Base-by-base conservation (phyloP, 2,888 invertebrate species). In the Hyposoter didymator region DNA sequence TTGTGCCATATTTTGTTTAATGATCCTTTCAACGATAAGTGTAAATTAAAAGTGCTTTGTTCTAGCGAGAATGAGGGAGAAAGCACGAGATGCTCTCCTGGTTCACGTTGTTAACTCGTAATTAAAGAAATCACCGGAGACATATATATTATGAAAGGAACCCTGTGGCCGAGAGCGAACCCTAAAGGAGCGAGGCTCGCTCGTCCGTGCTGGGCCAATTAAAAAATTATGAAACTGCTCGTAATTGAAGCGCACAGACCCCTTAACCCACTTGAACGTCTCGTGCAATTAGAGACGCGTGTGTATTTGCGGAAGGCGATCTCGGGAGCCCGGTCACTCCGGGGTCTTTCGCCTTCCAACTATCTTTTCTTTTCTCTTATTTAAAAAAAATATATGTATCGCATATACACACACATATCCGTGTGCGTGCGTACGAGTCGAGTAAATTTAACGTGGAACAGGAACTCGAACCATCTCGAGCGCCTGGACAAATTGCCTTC, bases 161-260 rank as follows among this genome's bases (percentile, higher is more conserved):
- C 64, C 74, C 45, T 59, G 49, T n/a, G 78, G 22, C 75, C 52
- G 64, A 70, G 72, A 45, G 66, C n/a, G n/a, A 67, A 28, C 76
- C 72, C 66, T 59, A 49, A 67, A 79, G 55, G 49, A 67, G 45
- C 72, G 43, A 75, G 35, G 79, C 17, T 62, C 22, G 52, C 79
- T 66, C 52, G 70, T 64, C 55, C 22, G 39, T 64, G 59, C 59
- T 59, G 66, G 69, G 82, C 82, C 84, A 88, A 88, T 89, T 88
- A 88, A 88, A 88, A 88, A 88, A 89, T 89, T 88, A 88, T 88
- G 87, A 88, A 89, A 88, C 87, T 85, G 84, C 72, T 82, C 81
- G 85, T 87, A 88, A 88, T 88, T 87, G 87, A 88, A 86, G 85
- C 87, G 85, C 87, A 55, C 55, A 84, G 85, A 86, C 87, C 88